Percentiles rank a stretch among this genome's conserved stretches.
These are phyloP conservation scores for Temnopleurus reevesii DNA, from an alignment of 53 echinoderm and acorn worm species.

Conservation along the genomic window DNA sequence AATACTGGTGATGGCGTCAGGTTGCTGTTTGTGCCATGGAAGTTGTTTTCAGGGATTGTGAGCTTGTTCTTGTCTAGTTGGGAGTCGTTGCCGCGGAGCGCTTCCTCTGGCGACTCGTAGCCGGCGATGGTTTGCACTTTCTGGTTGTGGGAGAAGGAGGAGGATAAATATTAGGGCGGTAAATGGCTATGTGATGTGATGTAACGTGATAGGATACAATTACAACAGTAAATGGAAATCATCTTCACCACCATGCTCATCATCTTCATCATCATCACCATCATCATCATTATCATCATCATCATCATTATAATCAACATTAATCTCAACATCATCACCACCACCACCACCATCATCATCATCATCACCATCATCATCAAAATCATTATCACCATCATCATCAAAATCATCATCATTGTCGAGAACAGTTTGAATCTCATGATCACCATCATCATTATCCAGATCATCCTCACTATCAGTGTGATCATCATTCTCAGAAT, in stretches of 20 bases:
- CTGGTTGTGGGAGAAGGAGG: conserved; percentile 34
- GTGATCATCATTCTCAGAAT: not conserved
- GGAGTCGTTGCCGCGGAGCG: conserved; percentile 46
- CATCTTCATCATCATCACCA: too few species aligned
- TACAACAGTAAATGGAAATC: not conserved
- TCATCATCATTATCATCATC: not conserved
- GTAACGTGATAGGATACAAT: not conserved
- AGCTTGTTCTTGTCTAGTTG: not conserved
- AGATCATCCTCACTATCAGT: not conserved
- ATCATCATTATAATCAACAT: not conserved
- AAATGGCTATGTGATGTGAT: not conserved
- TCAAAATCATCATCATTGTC: not conserved
- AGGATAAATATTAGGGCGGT: not conserved
- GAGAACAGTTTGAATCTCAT: not conserved
- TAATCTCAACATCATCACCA: not conserved
- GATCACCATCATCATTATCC: not conserved
- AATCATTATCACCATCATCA: not conserved
- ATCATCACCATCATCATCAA: not conserved
- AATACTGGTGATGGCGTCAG: conserved; percentile 16
- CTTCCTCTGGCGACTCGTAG: conserved; percentile 88
- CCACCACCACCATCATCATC: not conserved
- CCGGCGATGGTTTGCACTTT: conserved; percentile 88
- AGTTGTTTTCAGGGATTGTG: conserved; percentile 50
- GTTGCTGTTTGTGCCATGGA: conserved; percentile 51
- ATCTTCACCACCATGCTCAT: not conserved